Evolutionary conservation across 2,888 invertebrate genomes (phyloP), one percentile per base, ranked within the genome.

Genomic region (Pardosa pseudoannulata): DNA sequence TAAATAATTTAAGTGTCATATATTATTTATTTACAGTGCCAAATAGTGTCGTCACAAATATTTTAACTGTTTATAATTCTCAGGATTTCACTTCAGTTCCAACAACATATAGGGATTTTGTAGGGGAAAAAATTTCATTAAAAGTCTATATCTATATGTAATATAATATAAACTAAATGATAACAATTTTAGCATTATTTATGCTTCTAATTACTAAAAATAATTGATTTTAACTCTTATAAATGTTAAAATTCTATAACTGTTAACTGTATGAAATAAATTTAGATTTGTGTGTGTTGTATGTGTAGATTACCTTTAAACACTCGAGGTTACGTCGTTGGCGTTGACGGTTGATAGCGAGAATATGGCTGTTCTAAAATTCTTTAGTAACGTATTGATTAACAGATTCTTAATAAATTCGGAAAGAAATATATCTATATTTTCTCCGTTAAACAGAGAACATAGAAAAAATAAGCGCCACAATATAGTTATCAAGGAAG

Each of bases 401-500:
- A 67, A 62, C 56, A 73, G 46, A 46, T 67, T 23, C 50, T 23
- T 78, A 7, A 13, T 1, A 23, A 73, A 67, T 65, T 62, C 64
- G 39, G 29, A 36, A 0, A 72, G 73, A 62, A 73, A 16, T 67
- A 72, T 85, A 16, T 73, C 28, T 39, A 27, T 64, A n/a, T 73
- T 67, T 13, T 28, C 36, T 41, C 28, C 65, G 1, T 7, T 85
- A n/a, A 64, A 29, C 41, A 65, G 78, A 67, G 83, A 85, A 31
- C 73, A 31, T 73, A 31, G 83, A 0, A 85, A 85, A 78, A 85
- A 85, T 39, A 85, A 85, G 27, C 67, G 83, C 1, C 67, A 68
- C 6, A 85, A 85, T 62, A 78, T 85, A 41, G 83, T 85, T 27
- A 65, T 79, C 6, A 85, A 78, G 23, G 83, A 85, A 73, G 73